These are phyloP conservation scores for Simalia tracyae DNA, from an alignment of 2,797 vertebrate genomes.

Conservation along the genomic window DNA sequence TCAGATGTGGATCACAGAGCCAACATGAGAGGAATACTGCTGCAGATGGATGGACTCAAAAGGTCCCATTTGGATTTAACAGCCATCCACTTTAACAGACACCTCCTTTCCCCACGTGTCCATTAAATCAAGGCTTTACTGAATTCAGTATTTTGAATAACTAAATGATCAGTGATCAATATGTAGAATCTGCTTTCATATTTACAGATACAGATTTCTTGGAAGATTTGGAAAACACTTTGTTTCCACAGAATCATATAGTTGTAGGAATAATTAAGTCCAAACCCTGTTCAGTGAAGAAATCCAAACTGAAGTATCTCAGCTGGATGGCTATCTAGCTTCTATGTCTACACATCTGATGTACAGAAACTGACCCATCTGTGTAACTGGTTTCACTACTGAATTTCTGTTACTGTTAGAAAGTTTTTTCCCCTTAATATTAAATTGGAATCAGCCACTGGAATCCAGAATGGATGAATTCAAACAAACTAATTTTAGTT, in stretches of 20 bases:
- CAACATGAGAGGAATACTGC: background rate
- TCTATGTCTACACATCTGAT: background rate
- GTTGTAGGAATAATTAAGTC: background rate
- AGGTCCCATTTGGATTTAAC: background rate
- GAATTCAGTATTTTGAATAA: background rate
- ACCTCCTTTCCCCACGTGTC: background rate
- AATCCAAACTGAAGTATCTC: background rate
- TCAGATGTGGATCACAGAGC: background rate
- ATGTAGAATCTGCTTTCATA: background rate
- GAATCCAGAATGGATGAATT: background rate
- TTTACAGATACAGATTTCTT: background rate
- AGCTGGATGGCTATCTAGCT: background rate
- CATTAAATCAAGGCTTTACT: background rate
- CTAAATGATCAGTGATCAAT: background rate
- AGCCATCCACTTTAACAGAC: background rate
- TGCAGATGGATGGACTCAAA: background rate
- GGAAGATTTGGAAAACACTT: background rate
- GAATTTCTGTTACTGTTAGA: background rate
- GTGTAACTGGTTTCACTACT: background rate
- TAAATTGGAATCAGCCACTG: background rate
- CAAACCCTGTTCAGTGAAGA: background rate
- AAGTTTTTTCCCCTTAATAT: background rate
- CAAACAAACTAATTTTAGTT: background rate
- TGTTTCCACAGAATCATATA: background rate
- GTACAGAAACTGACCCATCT: background rate